A percentile compares a stretch with the other conserved stretches of the same genome.
phyloP scores from a whole-genome alignment of 2,113 vertebrate species.

The Addax nasomaculatus region DNA sequence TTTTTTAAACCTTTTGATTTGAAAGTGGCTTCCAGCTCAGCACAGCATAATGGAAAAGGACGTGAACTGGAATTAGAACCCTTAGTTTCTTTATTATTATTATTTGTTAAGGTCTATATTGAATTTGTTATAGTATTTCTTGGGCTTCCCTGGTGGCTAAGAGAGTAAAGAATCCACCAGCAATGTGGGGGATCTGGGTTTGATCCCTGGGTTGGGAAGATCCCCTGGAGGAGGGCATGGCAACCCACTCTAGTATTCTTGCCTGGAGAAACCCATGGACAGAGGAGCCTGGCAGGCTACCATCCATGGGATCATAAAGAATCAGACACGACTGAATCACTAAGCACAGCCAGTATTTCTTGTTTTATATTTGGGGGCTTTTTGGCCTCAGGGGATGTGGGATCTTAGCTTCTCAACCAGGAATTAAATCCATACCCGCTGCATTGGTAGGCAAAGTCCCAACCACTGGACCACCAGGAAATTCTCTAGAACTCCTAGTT shows the following conservation, averaged over 20 bases:
- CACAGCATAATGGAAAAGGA: not conserved
- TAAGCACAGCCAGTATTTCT: not conserved
- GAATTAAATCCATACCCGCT: not conserved
- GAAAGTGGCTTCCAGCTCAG: not conserved
- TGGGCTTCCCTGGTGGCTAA: not conserved
- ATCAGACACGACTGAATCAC: not conserved
- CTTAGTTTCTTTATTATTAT: not conserved
- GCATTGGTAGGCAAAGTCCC: not conserved
- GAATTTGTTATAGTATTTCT: not conserved
- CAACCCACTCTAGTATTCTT: not conserved
- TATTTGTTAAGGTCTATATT: not conserved
- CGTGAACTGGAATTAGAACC: not conserved
- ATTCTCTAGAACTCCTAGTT: not conserved
- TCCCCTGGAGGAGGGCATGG: not conserved
- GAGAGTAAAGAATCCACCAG: not conserved
- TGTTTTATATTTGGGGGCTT: not conserved
- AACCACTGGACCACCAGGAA: not conserved
- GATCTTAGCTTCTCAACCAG: not conserved
- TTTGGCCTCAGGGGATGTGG: not conserved
- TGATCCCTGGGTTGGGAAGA: not conserved
- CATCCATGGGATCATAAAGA: not conserved
- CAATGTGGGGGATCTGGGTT: not conserved
- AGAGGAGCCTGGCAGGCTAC: not conserved
- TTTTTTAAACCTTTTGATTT: not conserved
- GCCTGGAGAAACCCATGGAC: not conserved